These are phyloP conservation scores for Eulemur rufifrons DNA, from an alignment of 2,113 vertebrate species.

Conservation along the genomic window DNA sequence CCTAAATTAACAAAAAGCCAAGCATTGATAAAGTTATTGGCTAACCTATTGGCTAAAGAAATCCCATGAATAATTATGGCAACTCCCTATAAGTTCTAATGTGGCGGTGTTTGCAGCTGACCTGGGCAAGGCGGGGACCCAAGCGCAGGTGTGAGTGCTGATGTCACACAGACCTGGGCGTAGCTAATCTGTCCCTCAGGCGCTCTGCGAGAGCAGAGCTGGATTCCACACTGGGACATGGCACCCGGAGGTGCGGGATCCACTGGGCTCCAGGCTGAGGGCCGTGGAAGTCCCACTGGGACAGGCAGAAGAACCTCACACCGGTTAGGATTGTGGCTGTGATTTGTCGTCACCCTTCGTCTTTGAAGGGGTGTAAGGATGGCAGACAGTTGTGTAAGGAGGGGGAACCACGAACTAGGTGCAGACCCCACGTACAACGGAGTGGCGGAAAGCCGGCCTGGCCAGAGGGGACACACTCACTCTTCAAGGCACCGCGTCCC, in stretches of 20 bases:
- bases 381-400: background rate
- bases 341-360: background rate
- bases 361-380: background rate
- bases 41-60: background rate
- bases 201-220: background rate
- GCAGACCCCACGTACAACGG: too few species aligned
- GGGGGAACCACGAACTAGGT: background rate
- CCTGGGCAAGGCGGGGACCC: fast-evolving
- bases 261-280: fast-evolving
- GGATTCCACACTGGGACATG: background rate
- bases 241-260: background rate
- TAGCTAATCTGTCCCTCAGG: background rate
- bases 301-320: background rate
- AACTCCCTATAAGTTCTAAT: too few species aligned
- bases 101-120: background rate
- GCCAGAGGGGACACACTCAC: too few species aligned
- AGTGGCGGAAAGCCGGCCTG: background rate
- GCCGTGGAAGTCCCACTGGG: background rate
- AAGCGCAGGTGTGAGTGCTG: background rate
- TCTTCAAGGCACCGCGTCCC: fast-evolving
- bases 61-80: background rate
- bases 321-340: background rate
- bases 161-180: background rate
- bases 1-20: background rate
- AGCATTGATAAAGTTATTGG: background rate